Evolutionary conservation across 2,113 vertebrate species (phyloP).

Genomic region (Dasyurus viverrinus): DNA sequence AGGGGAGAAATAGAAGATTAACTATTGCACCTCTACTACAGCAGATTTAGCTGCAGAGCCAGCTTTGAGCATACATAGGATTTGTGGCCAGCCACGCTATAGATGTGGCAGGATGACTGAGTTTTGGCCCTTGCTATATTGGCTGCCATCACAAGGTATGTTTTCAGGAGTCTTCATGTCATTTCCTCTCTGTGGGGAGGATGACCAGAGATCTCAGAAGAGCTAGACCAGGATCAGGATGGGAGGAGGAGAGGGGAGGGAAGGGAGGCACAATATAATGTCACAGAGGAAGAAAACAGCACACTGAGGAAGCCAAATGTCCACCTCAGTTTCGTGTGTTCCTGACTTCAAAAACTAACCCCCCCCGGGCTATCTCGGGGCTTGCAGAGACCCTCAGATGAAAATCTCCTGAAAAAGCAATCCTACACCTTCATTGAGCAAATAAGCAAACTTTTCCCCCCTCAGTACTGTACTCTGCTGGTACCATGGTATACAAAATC

Average conservation of each 20-base stretch:
- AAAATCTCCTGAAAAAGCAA: background rate
- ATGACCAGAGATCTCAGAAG: background rate
- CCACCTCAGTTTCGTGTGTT: background rate
- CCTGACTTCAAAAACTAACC: background rate
- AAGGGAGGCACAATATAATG: background rate
- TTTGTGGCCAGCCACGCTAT: background rate
- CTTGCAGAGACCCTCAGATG: background rate
- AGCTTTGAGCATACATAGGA: background rate
- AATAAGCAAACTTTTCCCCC: background rate
- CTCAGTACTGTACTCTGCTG: background rate
- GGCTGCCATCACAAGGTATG: background rate
- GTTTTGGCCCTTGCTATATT: background rate
- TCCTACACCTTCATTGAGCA: background rate
- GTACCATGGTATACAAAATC: background rate
- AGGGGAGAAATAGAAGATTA: background rate
- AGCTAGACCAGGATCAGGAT: background rate
- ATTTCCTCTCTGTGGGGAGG: background rate
- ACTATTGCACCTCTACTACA: background rate
- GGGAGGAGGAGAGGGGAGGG: background rate
- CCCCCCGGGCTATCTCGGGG: background rate
- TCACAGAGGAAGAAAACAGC: background rate
- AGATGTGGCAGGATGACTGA: background rate
- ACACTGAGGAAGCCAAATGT: background rate
- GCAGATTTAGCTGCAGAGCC: background rate
- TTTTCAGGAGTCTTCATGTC: background rate